Base-by-base conservation (phyloP, 2,888 invertebrate species). In the Gasteruption jaculator region DNA sequence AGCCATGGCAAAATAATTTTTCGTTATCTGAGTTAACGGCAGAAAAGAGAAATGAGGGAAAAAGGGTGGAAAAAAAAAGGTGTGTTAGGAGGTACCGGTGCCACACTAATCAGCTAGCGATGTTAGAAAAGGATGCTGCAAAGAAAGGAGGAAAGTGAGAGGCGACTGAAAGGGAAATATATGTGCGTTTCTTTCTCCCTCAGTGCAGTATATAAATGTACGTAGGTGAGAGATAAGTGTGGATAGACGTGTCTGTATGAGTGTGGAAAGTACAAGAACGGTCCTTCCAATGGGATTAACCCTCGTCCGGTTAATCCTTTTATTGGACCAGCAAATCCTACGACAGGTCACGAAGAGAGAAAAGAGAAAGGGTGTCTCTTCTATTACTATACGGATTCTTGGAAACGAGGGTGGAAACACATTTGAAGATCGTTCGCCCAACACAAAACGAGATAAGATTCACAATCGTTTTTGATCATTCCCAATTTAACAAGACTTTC, bases 281-380 rank as follows among this genome's bases (percentile, higher is more conserved):
- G 51, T 55, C 57, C 61, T 62, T 60, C 64, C 63, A 60, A 63
- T 66, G 57, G 68, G 68, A 68, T 68, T 68, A 68, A 65, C 63
- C 65, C 62, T 63, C 64, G 66, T 68, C 60, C 61, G 56, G 59
- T 63, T 67, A 68, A 68, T 68, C 68, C 66, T 62, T 66, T 68
- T 68, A 68, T 67, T 68, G 67, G 63, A 49, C 56, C 56, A 57
- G 61, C 57, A 63, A 68, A 65, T 64, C 65, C 63, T 57, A 55
- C 53, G 62, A 60, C 57, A 56, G 63, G 58, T 58, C 62, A 60
- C 61, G 58, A 56, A 59, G n/a, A n/a, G n/a, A n/a, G n/a, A n/a
- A n/a, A n/a, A n/a, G n/a, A n/a, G n/a, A 58, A 58, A 56, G 58
- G 61, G 57, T 61, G 54, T 49, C 53, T 42, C n/a, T n/a, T n/a